Conservation (phyloP, 2,888 invertebrate species). For the Scaptomyza parva region DNA sequence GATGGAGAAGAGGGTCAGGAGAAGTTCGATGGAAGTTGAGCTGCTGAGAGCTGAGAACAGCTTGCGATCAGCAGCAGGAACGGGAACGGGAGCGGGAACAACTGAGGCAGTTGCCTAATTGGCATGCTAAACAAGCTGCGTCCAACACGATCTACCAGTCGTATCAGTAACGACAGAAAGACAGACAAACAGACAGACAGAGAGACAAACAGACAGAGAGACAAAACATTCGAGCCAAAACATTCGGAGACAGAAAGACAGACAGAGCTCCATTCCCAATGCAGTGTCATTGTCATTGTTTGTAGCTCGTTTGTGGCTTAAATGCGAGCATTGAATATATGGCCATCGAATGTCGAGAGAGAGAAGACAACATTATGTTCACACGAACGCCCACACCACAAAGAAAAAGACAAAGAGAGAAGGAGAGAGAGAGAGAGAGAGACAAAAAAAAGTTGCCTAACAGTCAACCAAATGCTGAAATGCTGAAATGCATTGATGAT, state of each 20-base stretch:
- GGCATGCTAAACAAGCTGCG: slow-evolving; percentile 80
- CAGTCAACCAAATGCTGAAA: slow-evolving; percentile 34
- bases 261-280: slow-evolving; percentile 21
- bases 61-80: slow-evolving; percentile 29
- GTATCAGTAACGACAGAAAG: slow-evolving; percentile 58
- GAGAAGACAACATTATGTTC: slow-evolving; percentile 68
- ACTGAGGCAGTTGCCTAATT: slow-evolving; percentile 70
- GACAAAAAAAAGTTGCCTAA: background rate
- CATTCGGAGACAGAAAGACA: slow-evolving; percentile 25
- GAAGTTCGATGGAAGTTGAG: too few relatives aligned
- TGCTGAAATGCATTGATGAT: slow-evolving; percentile 64
- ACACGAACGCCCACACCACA: slow-evolving; percentile 76
- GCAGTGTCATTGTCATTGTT: slow-evolving; percentile 56
- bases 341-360: slow-evolving; percentile 28
- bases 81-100: too few relatives aligned
- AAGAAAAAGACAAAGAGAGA: background rate
- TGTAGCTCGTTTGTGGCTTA: slow-evolving; percentile 50
- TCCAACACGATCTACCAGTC: slow-evolving; percentile 79
- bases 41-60: slow-evolving; percentile 26
- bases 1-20: background rate
- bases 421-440: background rate
- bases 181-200: slow-evolving; percentile 32
- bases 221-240: too few relatives aligned
- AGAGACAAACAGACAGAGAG: slow-evolving; percentile 39
- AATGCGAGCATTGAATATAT: slow-evolving; percentile 50